Conservation (phyloP, 2,797 vertebrate genomes). For the Spondyliosoma cantharus region DNA sequence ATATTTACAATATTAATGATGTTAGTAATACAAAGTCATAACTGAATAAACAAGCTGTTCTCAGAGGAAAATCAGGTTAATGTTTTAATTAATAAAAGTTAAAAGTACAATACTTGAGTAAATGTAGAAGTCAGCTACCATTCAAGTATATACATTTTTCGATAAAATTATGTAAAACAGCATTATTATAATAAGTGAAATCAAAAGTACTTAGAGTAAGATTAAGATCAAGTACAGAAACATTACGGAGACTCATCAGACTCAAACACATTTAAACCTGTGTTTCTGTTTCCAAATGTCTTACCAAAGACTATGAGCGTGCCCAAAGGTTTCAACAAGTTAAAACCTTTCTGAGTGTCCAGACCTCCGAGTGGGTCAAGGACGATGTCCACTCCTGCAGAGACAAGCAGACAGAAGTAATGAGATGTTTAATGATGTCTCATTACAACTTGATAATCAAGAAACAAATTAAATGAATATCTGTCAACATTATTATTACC, state of each 20-base stretch:
- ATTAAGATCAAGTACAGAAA: background rate
- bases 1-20: too few species aligned
- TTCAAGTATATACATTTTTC: background rate
- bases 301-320: conserved; percentile 90
- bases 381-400: conserved; percentile 90
- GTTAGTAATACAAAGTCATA: too few species aligned
- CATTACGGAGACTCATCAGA: background rate
- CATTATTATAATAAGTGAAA: background rate
- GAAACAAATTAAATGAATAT: background rate
- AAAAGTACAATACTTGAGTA: background rate
- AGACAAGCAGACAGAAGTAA: conserved; percentile 7
- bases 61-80: too few species aligned
- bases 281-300: conserved; percentile 40
- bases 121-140: background rate
- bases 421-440: background rate
- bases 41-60: too few species aligned
- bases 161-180: background rate
- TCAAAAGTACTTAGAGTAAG: background rate
- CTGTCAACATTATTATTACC: background rate
- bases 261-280: background rate
- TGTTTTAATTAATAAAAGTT: too few species aligned
- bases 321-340: conserved; percentile 92
- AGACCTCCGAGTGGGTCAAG: conserved; percentile 92
- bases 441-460: background rate
- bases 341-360: conserved; percentile 90